Evolutionary conservation across 2,113 vertebrate genomes (phyloP), one percentile per base, ranked within the genome.

Genomic region (Lophotis ruficrista): DNA sequence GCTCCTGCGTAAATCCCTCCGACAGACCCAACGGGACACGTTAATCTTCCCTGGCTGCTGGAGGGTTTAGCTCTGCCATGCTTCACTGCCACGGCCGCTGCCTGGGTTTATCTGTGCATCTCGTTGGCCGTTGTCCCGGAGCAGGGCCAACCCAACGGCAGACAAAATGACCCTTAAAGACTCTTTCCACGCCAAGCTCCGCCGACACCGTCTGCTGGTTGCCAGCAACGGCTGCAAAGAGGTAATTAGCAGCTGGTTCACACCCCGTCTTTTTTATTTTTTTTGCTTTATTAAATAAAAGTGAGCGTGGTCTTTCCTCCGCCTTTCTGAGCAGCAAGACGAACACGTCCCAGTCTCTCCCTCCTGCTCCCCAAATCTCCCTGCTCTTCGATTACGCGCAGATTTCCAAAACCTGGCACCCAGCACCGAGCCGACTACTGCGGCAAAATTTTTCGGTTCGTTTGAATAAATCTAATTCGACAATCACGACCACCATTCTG

Each of bases 1-100:
- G 81, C 54, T 80, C 69, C 71, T 43, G 28, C 3, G 3, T 9
- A 75, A 87, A 84, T 56, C n/a, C 77, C 60, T 61, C 65, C 0
- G 2, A 45, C 28, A 73, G 51, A 62, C 27, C 0, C 0, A n/a
- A 7, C 0, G 1, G 65, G 48, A n/a, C 73, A 51, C 0, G 0
- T 23, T 56, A 11, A 68, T 79, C 73, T 76, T 47, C 48, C 47
- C 31, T 11, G 50, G 69, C 91, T 72, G 65, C 18, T 5, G 2
- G 7, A 27, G 20, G 56, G 1, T 31, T 41, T 73, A 87, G 54
- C 68, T 78, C 37, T 71, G 72, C 77, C 37, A 22, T 7, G 87
- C 37, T 18, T 57, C 79, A 47, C 35, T 1, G 0, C 57, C 79
- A 50, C 1, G 5, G 61, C 51, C 4, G 2, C 38, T 15, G 27